Conservation (phyloP, 2,797 vertebrate species). For the Myotis planiceps region DNA sequence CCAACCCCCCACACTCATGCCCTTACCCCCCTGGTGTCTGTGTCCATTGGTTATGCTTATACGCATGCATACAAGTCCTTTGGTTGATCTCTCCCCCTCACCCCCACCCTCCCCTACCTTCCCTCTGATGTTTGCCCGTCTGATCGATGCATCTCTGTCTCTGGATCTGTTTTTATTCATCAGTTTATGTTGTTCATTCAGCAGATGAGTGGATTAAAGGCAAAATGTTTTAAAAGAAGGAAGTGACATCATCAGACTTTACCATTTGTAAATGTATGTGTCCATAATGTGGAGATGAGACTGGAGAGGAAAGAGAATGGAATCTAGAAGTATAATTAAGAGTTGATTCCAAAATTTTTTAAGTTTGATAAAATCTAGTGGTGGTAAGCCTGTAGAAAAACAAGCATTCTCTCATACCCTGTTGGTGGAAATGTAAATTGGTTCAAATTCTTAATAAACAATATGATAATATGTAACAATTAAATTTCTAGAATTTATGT, state of each 20-base stretch:
- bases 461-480: background rate
- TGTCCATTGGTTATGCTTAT: no score
- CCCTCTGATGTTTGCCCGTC: no score
- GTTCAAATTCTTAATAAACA: background rate
- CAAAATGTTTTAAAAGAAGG: background rate
- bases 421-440: background rate
- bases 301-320: background rate
- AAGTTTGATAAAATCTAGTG: background rate
- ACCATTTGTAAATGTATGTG: background rate
- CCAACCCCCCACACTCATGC: no score
- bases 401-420: background rate
- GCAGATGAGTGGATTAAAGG: no score
- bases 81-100: no score
- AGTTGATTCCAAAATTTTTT: background rate
- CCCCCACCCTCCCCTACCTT: no score
- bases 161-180: no score
- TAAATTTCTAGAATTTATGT: background rate
- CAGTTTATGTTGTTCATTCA: no score
- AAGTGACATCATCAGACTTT: background rate
- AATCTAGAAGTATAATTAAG: constrained; percentile 10
- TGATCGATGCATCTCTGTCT: no score
- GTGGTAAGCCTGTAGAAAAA: background rate
- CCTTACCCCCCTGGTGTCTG: no score
- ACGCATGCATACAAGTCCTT: no score
- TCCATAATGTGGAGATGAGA: background rate